Base-by-base conservation (phyloP, 2,113 vertebrate species). In the Onychostruthus taczanowskii region DNA sequence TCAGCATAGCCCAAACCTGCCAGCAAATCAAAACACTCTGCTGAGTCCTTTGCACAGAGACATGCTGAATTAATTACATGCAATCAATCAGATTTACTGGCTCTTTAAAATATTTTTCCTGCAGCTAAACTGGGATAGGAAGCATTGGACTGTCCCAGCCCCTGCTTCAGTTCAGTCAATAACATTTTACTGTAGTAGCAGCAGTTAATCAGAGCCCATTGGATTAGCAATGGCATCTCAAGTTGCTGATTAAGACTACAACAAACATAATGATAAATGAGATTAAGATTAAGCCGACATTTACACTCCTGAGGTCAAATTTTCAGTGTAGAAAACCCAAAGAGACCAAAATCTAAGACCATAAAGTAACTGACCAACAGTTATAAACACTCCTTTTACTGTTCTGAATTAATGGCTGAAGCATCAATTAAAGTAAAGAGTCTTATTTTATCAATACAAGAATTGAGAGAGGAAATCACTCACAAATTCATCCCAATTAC, bases 1-100 rank as follows among this genome's bases (percentile, higher is more conserved):
- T 99, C 99, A 43, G 99, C 98, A 91, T 98, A 99, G 74, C 99
- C 99, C 72, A 99, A 64, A 26, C 99, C 99, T 99, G 84, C 7
- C 67, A 74, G 43, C 89, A 77, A 79, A 84, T 5, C 68, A 78
- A 82, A 67, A 43, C 56, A 55, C 17, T 24, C 35, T 18, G 50
- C 5, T 82, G n/a, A 92, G 58, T 24, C 67, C 11, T 55, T 50
- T 85, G 23, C 43, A 64, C 1, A 75, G 37, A 90, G 31, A 35
- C 28, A 59, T 20, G 15, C n/a, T 50, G 30, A 64, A 52, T 43
- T 61, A 10, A 43, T 70, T 78, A 44, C 16, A 41, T 70, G 24
- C 68, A 86, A 58, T 35, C 1, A 46, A 26, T 41, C 23, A 33
- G 9, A 46, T 49, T 87, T 64, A 39, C 26, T 63, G 23, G 37